Evolutionary conservation across 2,113 vertebrate genomes (phyloP).

Genomic region (Otis tarda): DNA sequence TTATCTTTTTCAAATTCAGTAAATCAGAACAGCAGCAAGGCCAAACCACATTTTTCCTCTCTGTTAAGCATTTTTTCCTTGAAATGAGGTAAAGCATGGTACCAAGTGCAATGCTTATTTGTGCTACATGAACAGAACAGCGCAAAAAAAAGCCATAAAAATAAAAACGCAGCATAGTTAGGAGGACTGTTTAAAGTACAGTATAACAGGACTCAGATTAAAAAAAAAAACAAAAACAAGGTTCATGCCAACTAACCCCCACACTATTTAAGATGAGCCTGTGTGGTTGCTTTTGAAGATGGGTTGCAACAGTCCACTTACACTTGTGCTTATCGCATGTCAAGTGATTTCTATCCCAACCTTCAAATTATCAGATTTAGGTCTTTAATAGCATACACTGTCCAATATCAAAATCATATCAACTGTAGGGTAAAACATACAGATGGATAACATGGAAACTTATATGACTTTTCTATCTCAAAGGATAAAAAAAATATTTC

Average conservation of each 20-base stretch:
- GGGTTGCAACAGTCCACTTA: slow-evolving; percentile 51
- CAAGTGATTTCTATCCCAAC: slow-evolving; percentile 72
- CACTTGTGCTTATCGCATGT: slow-evolving; percentile 60
- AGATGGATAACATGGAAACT: slow-evolving; percentile 38
- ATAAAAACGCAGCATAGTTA: slow-evolving; percentile 77
- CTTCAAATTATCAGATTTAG: slow-evolving; percentile 57
- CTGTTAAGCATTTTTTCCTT: slow-evolving; percentile 79
- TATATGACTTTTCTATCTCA: slow-evolving; percentile 40
- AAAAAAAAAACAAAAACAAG: slow-evolving; percentile 38
- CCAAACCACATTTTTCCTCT: slow-evolving; percentile 80
- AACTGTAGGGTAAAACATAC: slow-evolving; percentile 46
- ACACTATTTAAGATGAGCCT: slow-evolving; percentile 16
- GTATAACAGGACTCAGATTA: slow-evolving; percentile 36
- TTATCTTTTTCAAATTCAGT: slow-evolving; percentile 77
- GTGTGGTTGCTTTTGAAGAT: slow-evolving; percentile 61
- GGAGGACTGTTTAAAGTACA: slow-evolving; percentile 70
- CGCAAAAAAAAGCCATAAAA: slow-evolving; percentile 71
- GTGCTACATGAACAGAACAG: slow-evolving; percentile 88
- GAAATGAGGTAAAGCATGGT: slow-evolving; percentile 95
- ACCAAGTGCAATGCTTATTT: slow-evolving; percentile 92
- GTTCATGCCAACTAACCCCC: slow-evolving; percentile 65
- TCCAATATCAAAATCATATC: slow-evolving; percentile 37
- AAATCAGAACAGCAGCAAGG: slow-evolving; percentile 88
- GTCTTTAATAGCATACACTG: slow-evolving; percentile 52
- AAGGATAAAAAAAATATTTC: slow-evolving; percentile 61